phyloP scores from a whole-genome alignment of 2,888 invertebrate genomes.

The Boloria selene region DNA sequence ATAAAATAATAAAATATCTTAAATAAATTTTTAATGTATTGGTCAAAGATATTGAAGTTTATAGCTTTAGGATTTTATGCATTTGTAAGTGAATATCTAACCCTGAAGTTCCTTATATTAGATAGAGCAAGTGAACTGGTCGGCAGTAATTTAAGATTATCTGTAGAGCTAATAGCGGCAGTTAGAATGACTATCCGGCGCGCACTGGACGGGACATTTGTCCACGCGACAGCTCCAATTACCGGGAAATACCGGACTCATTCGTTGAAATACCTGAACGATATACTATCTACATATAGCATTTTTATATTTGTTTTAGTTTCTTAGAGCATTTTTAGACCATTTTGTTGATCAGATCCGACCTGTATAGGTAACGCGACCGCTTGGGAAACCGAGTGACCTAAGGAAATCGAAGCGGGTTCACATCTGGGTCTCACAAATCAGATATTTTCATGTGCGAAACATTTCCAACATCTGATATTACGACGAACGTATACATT shows the following conservation, averaged over 20 bases:
- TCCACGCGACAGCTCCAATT: conserved; percentile 76
- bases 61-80: too few relatives aligned
- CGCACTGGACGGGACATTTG: conserved; percentile 70
- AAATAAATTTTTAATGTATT: too few relatives aligned
- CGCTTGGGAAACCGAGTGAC: too few relatives aligned
- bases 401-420: too few relatives aligned
- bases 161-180: conserved; percentile 62
- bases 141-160: conserved; percentile 37
- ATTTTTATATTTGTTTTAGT: conserved; percentile 5
- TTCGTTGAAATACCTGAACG: conserved; percentile 48
- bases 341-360: too few relatives aligned
- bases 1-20: too few relatives aligned
- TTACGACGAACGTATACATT: too few relatives aligned
- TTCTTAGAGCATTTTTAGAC: background rate
- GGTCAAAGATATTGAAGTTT: too few relatives aligned
- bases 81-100: background rate
- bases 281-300: conserved; percentile 37
- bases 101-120: background rate
- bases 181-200: conserved; percentile 70
- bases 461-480: too few relatives aligned
- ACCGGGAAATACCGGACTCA: conserved; percentile 63
- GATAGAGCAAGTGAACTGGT: conserved; percentile 6
- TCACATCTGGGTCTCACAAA: too few relatives aligned
- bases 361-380: too few relatives aligned
- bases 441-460: too few relatives aligned